Evolutionary conservation across 2,888 invertebrate species (phyloP), one percentile per base, ranked within the genome.

Genomic region (Acleris emargana): DNA sequence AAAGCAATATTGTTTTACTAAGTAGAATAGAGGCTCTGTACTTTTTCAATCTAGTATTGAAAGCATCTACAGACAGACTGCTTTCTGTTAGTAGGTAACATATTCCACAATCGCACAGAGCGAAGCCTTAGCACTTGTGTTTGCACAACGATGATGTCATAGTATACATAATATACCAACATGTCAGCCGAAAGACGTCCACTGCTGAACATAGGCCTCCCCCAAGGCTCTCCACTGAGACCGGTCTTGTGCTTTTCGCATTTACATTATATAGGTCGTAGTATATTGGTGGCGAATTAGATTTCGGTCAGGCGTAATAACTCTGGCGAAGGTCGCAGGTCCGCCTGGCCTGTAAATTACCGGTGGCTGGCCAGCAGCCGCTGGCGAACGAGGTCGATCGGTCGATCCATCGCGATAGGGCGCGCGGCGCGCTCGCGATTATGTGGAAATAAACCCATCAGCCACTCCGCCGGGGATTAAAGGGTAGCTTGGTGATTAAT

Each of bases 321-420:
- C 77, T 60, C 72, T 68, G 73, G 70, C 73, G 77, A 83, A 83
- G 85, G 85, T 80, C 79, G 73, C 67, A 47, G 64, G 68, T 16
- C 5, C n/a, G 17, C 17, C 43, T 25, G 28, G 58, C 62, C 52
- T 42, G 45, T 61, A 52, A 58, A 67, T 63, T 66, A 68, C 70
- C 68, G 69, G 69, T 68, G 67, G 74, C 74, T 76, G 73, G 72
- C 70, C 69, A 73, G 73, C 67, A 16, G 58, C 52, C 72, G 76
- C 78, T 72, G 75, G 76, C 72, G 64, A 67, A 66, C 71, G 71
- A 51, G 67, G 69, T 38, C 38, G 88, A 84, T 85, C 88, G 83
- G 91, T 89, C 91, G 87, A 87, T 90, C 85, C 86, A 88, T 87
- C 83, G 84, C 78, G 88, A 89, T 89, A 88, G 76, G 73, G 75